Evolutionary conservation across 2,113 vertebrate genomes (phyloP).

Genomic region (Benitochromis conjunctus): DNA sequence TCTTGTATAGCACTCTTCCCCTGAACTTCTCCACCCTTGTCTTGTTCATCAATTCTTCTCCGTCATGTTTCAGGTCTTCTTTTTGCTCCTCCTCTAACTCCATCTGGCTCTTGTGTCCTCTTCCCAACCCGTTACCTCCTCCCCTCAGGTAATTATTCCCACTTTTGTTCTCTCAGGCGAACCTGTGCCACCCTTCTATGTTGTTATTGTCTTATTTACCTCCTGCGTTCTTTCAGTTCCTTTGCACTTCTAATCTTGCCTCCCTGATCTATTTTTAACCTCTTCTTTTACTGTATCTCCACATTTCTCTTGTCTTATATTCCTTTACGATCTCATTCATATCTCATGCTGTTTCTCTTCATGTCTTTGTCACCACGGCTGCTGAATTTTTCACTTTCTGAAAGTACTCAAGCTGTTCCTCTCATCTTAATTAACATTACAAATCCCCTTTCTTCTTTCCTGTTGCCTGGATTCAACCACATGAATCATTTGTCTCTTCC

Average conservation of each 20-base stretch:
- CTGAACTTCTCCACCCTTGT: background rate
- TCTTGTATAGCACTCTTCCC: slow-evolving; percentile 1
- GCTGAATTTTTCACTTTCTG: background rate
- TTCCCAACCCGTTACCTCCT: background rate
- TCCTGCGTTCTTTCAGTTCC: background rate
- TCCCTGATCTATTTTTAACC: background rate
- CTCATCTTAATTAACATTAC: slow-evolving; percentile 36
- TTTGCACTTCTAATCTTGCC: background rate
- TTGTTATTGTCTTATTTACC: background rate
- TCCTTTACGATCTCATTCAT: background rate
- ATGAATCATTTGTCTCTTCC: slow-evolving; percentile 20
- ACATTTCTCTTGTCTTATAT: background rate
- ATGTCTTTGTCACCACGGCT: background rate
- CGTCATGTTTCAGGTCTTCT: background rate
- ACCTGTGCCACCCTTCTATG: background rate
- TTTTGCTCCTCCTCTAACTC: slow-evolving; percentile 5
- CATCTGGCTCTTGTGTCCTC: slow-evolving; percentile 2
- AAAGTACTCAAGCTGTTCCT: slow-evolving; percentile 29
- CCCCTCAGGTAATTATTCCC: background rate
- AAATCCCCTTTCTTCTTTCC: slow-evolving; percentile 12
- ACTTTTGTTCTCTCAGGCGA: background rate
- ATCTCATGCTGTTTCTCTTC: background rate
- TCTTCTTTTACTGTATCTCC: background rate
- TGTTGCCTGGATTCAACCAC: background rate
- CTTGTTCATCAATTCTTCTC: background rate